These are phyloP conservation scores for Eupeodes latifasciatus DNA, from an alignment of 2,888 invertebrate genomes.

Conservation along the genomic window DNA sequence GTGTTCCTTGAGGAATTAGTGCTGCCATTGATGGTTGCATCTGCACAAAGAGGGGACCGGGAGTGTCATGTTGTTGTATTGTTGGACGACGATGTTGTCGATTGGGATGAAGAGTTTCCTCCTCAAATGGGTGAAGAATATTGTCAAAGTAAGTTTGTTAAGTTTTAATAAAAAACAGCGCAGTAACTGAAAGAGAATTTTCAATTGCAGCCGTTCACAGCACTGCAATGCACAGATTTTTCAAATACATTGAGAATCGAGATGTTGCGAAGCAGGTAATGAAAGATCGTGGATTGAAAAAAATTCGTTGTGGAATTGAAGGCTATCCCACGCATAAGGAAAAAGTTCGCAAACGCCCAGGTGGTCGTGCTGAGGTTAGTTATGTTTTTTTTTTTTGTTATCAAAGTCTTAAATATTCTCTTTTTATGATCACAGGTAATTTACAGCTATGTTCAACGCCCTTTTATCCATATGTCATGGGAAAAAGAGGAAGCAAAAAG, in stretches of 20 bases:
- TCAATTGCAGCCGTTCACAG: constrained; percentile 91
- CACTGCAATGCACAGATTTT: constrained; percentile 98
- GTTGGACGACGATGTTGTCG: constrained; percentile 96
- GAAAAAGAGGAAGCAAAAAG: constrained; percentile 99
- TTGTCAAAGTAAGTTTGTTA: constrained; percentile 91
- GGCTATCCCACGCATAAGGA: constrained; percentile 99
- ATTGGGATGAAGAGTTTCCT: constrained; percentile 99
- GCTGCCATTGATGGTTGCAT: constrained; percentile 97
- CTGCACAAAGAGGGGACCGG: constrained; percentile 96
- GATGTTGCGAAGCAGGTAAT: constrained; percentile 99
- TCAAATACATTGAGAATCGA: constrained; percentile 99
- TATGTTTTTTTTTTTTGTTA: not conserved
- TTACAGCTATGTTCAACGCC: constrained; percentile 99
- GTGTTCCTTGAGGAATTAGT: constrained; percentile 97
- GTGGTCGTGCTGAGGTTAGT: constrained; percentile 95
- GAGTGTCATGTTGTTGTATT: constrained; percentile 99
- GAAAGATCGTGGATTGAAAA: constrained; percentile 99
- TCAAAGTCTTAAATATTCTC: not conserved
- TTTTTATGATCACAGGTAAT: constrained; percentile 85
- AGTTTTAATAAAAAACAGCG: not conserved
- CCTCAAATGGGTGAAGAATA: constrained; percentile 99
- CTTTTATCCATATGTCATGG: constrained; percentile 97
- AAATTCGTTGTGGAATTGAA: constrained; percentile 99
- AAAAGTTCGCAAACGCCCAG: constrained; percentile 97
- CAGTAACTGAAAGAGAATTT: not conserved